Conservation (phyloP, 2,888 invertebrate species). For the Choristoneura rosaceana region DNA sequence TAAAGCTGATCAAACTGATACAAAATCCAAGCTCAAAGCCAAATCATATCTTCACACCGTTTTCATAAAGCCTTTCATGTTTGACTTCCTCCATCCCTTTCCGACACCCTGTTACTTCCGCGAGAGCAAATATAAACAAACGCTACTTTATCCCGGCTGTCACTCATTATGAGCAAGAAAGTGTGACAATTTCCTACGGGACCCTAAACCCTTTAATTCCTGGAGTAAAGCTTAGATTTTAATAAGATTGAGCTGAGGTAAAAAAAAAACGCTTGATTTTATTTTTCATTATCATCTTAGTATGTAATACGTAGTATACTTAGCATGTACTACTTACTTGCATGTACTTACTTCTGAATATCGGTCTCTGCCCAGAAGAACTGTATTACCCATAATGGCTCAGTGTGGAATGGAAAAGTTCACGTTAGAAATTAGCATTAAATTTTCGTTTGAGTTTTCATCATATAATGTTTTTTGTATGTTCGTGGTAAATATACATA, state of each 20-base stretch:
- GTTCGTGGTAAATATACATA: too few relatives aligned
- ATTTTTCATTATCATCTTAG: too few relatives aligned
- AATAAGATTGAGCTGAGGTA: neutral
- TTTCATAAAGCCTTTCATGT: neutral
- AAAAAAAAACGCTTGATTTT: neutral
- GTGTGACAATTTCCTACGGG: constrained; percentile 40
- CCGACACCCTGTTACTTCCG: constrained; percentile 28
- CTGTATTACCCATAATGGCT: too few relatives aligned
- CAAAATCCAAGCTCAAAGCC: neutral
- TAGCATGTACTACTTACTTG: too few relatives aligned
- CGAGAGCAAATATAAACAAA: constrained; percentile 22
- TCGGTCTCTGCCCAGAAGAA: too few relatives aligned
- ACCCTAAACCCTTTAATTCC: constrained; percentile 41
- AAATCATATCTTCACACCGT: neutral
- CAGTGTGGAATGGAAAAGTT: too few relatives aligned
- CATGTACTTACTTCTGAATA: too few relatives aligned
- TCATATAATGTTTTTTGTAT: too few relatives aligned
- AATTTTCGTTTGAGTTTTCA: too few relatives aligned
- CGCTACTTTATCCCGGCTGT: constrained; percentile 31
- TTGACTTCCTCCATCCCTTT: constrained; percentile 8
- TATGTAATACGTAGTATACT: too few relatives aligned
- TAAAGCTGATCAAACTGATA: neutral
- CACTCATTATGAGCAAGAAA: constrained; percentile 39
- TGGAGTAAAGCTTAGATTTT: neutral
- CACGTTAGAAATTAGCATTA: too few relatives aligned